A percentile compares a stretch with the other conserved stretches of the same genome.
phyloP scores from a whole-genome alignment of 1,140 invertebrate genomes.

The Coelopa frigida region DNA sequence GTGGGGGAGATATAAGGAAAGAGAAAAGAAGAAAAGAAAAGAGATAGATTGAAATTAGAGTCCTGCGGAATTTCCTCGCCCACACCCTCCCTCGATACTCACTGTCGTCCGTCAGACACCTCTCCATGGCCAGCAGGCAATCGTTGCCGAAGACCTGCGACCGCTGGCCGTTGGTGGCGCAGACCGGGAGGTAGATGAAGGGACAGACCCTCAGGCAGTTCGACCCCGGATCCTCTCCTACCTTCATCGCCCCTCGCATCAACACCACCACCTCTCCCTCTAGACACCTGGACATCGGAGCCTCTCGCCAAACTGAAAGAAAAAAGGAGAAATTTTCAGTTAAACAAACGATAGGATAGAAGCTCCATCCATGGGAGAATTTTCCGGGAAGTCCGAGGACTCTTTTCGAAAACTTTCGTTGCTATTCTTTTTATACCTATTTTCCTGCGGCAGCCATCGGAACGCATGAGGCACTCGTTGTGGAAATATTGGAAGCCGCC shows the following conservation, averaged over 20 bases:
- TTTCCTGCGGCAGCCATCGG: constrained; percentile 9
- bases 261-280: constrained; percentile 8
- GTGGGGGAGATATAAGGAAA: neutral
- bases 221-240: no score
- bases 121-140: constrained; percentile 14
- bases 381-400: no score
- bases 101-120: constrained; percentile 13
- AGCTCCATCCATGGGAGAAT: neutral
- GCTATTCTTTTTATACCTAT: no score
- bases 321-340: no score
- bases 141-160: constrained; percentile 14
- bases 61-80: neutral
- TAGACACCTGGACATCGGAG: constrained; percentile 11
- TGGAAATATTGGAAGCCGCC: constrained; percentile 12
- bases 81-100: constrained; percentile 6
- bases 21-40: constrained; percentile 3
- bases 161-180: constrained; percentile 9
- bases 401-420: no score
- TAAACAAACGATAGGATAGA: neutral
- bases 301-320: constrained; percentile 11
- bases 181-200: constrained; percentile 15
- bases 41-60: neutral
- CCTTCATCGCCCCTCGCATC: no score
- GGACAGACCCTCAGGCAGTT: constrained; percentile 12
- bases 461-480: constrained; percentile 12